Evolutionary conservation across 2,113 vertebrate genomes (phyloP).

Genomic region (western clawed frog (Xenopus tropicalis)): DNA sequence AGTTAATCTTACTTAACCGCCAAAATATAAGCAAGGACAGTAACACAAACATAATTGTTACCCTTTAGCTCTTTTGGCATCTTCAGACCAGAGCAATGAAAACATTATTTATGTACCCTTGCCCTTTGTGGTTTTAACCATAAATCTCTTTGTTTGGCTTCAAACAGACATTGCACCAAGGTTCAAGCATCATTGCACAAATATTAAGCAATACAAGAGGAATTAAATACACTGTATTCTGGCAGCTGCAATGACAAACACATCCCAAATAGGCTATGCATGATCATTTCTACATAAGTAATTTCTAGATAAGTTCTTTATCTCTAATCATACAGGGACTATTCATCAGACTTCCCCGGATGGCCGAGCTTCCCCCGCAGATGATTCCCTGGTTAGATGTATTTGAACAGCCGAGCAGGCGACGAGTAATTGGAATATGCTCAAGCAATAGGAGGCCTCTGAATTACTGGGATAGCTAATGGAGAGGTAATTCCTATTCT

Average conservation of each 20-base stretch:
- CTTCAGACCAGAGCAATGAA: background rate
- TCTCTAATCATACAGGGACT: background rate
- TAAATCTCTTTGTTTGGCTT: background rate
- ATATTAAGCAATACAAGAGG: background rate
- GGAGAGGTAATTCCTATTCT: background rate
- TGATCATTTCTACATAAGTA: background rate
- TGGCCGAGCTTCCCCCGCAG: background rate
- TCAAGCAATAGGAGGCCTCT: background rate
- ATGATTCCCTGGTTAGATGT: background rate
- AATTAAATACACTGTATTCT: background rate
- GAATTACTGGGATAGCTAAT: background rate
- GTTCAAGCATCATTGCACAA: background rate
- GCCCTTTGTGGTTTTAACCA: background rate
- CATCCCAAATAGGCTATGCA: background rate
- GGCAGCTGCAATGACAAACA: background rate
- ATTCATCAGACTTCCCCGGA: background rate
- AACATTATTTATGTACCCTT: background rate
- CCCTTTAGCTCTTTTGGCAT: background rate
- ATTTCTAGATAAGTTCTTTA: background rate
- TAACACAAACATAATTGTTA: background rate
- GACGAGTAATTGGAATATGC: conserved; percentile 6
- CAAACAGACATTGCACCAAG: background rate
- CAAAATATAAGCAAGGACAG: background rate
- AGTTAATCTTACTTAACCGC: background rate
- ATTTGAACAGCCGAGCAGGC: conserved; percentile 1